phyloP scores from a whole-genome alignment of 2,888 invertebrate species.

The Amorpha juglandis region DNA sequence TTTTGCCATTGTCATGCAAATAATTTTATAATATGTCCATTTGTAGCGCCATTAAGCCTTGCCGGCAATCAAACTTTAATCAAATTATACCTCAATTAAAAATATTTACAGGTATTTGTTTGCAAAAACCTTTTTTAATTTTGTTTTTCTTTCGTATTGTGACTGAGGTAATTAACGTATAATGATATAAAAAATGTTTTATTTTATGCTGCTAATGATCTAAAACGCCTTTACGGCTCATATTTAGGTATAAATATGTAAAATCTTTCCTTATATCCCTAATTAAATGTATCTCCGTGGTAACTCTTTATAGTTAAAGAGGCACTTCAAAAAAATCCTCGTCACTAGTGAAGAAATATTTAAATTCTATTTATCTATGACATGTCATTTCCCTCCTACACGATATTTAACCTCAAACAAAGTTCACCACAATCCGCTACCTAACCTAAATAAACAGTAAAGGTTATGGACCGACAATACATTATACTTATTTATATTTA shows the following conservation, averaged over 20 bases:
- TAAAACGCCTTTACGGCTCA: background rate
- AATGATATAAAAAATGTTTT: background rate
- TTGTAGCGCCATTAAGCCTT: constrained; percentile 10
- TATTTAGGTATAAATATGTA: background rate
- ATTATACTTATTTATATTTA: constrained; percentile 9
- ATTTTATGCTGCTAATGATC: background rate
- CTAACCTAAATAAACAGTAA: constrained; percentile 12
- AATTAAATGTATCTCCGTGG: too few relatives aligned
- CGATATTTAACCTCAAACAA: background rate
- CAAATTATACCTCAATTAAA: constrained; percentile 10
- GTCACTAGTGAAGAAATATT: too few relatives aligned
- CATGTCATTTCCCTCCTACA: background rate
- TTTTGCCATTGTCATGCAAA: background rate
- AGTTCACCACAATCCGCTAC: constrained; percentile 2
- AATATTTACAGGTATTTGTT: constrained; percentile 6
- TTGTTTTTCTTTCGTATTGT: background rate
- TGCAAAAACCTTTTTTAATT: background rate
- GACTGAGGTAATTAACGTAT: background rate
- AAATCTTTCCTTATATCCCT: background rate
- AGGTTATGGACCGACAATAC: constrained; percentile 5
- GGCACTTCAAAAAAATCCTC: too few relatives aligned
- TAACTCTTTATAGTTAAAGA: too few relatives aligned
- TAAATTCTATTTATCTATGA: background rate
- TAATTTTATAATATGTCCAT: background rate
- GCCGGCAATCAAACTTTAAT: constrained; percentile 7